Evolutionary conservation across 1,140 invertebrate species (phyloP).

Genomic region (Eurosta solidaginis): DNA sequence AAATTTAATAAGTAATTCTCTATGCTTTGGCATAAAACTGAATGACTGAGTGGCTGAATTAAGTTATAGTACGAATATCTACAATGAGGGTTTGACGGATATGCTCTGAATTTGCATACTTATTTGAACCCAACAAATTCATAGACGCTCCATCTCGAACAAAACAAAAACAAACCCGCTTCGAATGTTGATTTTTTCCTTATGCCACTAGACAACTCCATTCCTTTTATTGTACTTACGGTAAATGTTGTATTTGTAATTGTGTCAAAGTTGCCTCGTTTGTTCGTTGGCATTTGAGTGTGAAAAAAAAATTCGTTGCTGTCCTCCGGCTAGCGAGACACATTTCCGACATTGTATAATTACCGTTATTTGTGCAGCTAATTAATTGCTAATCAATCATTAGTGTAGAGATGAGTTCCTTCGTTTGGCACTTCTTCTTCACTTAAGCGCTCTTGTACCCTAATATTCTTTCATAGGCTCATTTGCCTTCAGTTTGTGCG

Average conservation of each 20-base stretch:
- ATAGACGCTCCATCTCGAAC: not conserved
- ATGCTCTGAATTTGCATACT: not conserved
- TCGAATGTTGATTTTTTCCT: too few relatives aligned
- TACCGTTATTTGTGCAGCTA: constrained; percentile 29
- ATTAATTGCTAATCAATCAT: constrained; percentile 37
- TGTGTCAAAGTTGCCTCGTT: not conserved
- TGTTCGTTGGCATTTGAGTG: constrained; percentile 14
- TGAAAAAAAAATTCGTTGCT: not conserved
- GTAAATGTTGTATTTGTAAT: not conserved
- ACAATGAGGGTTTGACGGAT: not conserved
- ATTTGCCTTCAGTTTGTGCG: not conserved
- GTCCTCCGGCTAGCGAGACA: constrained; percentile 20
- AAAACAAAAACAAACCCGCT: not conserved
- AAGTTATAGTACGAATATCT: too few relatives aligned
- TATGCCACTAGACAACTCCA: not conserved
- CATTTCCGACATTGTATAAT: constrained; percentile 27
- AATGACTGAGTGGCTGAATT: not conserved
- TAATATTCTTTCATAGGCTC: not conserved
- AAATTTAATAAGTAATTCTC: constrained; percentile 22
- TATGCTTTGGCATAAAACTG: not conserved
- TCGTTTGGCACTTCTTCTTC: not conserved
- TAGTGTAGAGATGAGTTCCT: not conserved
- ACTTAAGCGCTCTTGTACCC: not conserved
- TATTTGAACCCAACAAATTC: not conserved
- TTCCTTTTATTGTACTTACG: not conserved